Evolutionary conservation across 2,888 invertebrate genomes (phyloP), one percentile per base, ranked within the genome.

Genomic region (Caenorhabditis sp.): DNA sequence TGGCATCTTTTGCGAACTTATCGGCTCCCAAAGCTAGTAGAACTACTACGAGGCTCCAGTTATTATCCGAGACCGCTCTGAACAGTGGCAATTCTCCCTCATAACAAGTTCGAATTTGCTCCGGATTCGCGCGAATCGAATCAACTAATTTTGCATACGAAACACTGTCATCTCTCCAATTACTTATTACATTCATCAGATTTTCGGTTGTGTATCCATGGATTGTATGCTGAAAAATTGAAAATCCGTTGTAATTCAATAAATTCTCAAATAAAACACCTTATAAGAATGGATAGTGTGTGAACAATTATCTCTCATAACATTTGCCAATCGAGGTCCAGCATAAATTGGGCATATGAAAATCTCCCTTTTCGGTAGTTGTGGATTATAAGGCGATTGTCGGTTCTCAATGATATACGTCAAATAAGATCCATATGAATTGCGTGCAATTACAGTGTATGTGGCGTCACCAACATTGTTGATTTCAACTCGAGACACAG

Each of bases 51-150:
- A 76, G 66, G 52, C 65, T 63, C 79, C 77, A 77, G 52, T 64
- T 67, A 52, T 69, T 62, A 21, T 68, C 70, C n/a, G 70, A 60
- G 36, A 77, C 73, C 8, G 79, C 79, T 14, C 67, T 62, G 36
- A 75, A 71, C 25, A 79, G 43, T 27, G 78, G 78, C 5, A 71
- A 58, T 21, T 68, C 57, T 1, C 78, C 78, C n/a, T 78, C 66
- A 20, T 68, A 43, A 38, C 21, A 14, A 0, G 14, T 50, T 17
- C 75, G 62, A 17, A 78, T 67, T 53, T 74, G 74, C 50, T 74
- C 65, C 1, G 70, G 67, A 59, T 67, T 64, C 1, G 63, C 61
- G 17, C 70, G 63, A 43, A 74, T 58, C 21, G 74, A 63, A 20
- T 74, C 70, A 17, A 74, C 74, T 25, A 74, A 50, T n/a, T 58